Evolutionary conservation across 2,113 vertebrate species (phyloP).

Genomic region (Myrmecobius fasciatus): DNA sequence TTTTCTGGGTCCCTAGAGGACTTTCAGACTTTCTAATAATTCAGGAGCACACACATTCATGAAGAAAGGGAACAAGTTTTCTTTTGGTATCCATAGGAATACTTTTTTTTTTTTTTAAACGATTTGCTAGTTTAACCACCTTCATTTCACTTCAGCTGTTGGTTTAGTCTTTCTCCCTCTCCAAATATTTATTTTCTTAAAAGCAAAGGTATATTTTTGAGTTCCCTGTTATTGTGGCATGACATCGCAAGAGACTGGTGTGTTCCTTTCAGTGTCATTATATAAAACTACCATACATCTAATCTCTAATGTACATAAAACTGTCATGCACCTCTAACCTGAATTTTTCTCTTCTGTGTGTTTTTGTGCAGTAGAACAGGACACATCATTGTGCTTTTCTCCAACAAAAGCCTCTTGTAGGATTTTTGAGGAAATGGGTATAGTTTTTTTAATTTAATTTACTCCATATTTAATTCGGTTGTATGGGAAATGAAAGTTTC

Average conservation of each 20-base stretch:
- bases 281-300: neutral
- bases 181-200: neutral
- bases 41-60: neutral
- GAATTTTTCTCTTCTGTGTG: neutral
- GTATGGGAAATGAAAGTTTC: neutral
- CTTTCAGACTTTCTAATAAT: neutral
- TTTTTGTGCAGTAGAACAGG: rapidly evolving
- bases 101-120: neutral
- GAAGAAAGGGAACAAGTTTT: neutral
- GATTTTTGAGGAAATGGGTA: neutral
- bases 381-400: rapidly evolving
- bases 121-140: neutral
- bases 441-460: neutral
- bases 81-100: neutral
- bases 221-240: rapidly evolving
- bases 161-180: neutral
- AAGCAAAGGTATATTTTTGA: neutral
- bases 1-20: neutral
- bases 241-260: neutral
- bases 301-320: too few species aligned
- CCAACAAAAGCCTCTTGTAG: neutral
- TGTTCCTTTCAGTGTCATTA: neutral
- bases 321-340: rapidly evolving
- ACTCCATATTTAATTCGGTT: neutral
- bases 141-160: neutral